These are phyloP conservation scores for Scylla paramamosain DNA, from an alignment of 1,140 invertebrate species.

Conservation along the genomic window DNA sequence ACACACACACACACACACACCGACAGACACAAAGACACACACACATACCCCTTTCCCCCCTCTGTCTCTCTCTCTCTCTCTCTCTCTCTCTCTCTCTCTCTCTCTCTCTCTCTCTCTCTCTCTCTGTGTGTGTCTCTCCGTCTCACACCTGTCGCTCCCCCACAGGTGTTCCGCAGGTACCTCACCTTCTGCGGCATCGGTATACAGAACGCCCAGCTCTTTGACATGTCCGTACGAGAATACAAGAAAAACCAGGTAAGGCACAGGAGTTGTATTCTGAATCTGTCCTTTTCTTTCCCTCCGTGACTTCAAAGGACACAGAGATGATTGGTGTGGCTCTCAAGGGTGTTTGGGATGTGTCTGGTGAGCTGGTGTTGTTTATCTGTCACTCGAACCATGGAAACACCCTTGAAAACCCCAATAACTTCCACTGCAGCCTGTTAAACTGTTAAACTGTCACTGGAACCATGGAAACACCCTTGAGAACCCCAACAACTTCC, in stretches of 20 bases:
- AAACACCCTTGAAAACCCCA: too few species aligned
- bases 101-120: background rate
- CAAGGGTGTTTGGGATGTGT: background rate
- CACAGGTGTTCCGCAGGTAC: slow-evolving; percentile 87
- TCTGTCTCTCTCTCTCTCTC: background rate
- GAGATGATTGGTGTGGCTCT: too few species aligned
- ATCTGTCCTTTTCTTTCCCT: background rate
- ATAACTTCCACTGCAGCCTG: too few species aligned
- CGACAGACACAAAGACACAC: too few species aligned
- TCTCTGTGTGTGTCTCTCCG: background rate
- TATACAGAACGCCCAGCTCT: slow-evolving; percentile 97
- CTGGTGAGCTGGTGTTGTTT: too few species aligned
- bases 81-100: background rate
- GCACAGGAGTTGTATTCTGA: background rate
- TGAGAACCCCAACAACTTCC: too few species aligned
- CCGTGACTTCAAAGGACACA: background rate
- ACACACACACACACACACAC: too few species aligned
- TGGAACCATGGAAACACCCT: too few species aligned
- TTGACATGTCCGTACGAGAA: slow-evolving; percentile 95
- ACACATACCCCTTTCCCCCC: too few species aligned
- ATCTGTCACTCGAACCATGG: too few species aligned
- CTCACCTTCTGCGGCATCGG: slow-evolving; percentile 98
- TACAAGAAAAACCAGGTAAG: slow-evolving; percentile 94
- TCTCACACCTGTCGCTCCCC: slow-evolving; percentile 43
- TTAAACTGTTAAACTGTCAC: too few species aligned